Evolutionary conservation across 2,113 vertebrate genomes (phyloP), one percentile per base, ranked within the genome.

Genomic region (Telmatochromis sp.): DNA sequence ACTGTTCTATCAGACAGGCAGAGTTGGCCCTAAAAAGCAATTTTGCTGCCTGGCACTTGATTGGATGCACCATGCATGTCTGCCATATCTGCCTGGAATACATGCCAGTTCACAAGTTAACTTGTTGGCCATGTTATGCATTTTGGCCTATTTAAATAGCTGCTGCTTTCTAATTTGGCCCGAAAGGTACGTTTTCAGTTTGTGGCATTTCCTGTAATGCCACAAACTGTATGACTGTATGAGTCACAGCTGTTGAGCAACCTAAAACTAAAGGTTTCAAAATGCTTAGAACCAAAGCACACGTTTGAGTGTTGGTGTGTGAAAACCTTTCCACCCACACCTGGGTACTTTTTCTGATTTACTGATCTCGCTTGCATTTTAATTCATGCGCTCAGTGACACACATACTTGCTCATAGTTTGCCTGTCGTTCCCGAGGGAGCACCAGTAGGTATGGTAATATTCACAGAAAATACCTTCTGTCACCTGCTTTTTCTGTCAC

Each of bases 41-140:
- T 87, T 83, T 87, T 50, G 60, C 65, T 88, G 55, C 78, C 79
- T 87, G 89, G 84, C 65, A 50, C 21, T 83, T 86, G 42, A 89
- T 50, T 80, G 21, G 60, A 65, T 80, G 86, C 40, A 23, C 19
- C 21, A 47, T 47, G n/a, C 35, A 85, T 58, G 75, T 89, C 63
- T 82, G 57, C 68, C 37, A 80, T 84, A 60, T 85, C 78, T 86
- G 87, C 84, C 89, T 53, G 63, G n/a, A 88, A 88, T 86, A 80
- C 78, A 71, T 42, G 73, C 75, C 51, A 53, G 26, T 83, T 71
- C 14, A 45, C 86, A 85, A 79, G 53, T 81, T 45, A 19, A 89
- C 82, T 87, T 84, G 68, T 53, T 92, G 85, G 75, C 54, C 54
- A 81, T 85, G 55, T 12, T 54, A 28, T 90, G 81, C 21, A 42